Evolutionary conservation across 2,113 vertebrate species (phyloP), one percentile per base, ranked within the genome.

Genomic region (Candoia aspera): DNA sequence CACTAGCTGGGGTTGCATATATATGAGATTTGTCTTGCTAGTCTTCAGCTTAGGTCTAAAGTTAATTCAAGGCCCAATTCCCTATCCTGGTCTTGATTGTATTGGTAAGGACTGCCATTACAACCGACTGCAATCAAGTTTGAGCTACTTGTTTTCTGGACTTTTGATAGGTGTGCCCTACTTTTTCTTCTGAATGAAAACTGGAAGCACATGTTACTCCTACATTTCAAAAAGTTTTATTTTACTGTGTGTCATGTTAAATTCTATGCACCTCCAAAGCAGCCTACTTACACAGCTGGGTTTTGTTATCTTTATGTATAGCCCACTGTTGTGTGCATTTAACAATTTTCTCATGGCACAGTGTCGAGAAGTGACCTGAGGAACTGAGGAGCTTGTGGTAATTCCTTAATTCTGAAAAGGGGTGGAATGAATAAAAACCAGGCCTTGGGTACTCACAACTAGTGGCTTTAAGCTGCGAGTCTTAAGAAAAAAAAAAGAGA

Each of bases 401-500:
- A 93, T 96, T 97, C 94, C 93, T 96, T 91, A 96, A 94, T 94
- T 95, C 94, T 94, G 92, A 96, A 91, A 95, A 96, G 8, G 21
- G 24, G 95, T 0, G 2, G 95, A 33, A 19, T 46, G 37, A 24
- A 33, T 68, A 54, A 17, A 94, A 95, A 93, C 93, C 95, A 92
- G 93, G 95, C 79, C 92, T 90, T 95, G 95, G 95, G 90, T 4
- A 55, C 94, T 96, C 94, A 95, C 42, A 37, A 96, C 95, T 96
- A 95, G 97, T 97, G 97, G 97, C 97, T 98, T 97, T 97, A 97
- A 97, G 97, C 96, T 97, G 97, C 96, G 95, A 97, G 97, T 95
- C 92, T 97, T 97, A 97, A 96, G 96, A 92, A 33, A 49, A 6
- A 60, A 54, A 33, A 49, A 6, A 60, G 33, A 62, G 5, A 33